phyloP scores from a whole-genome alignment of 1,140 invertebrate genomes.

The Steinernema khuongi region DNA sequence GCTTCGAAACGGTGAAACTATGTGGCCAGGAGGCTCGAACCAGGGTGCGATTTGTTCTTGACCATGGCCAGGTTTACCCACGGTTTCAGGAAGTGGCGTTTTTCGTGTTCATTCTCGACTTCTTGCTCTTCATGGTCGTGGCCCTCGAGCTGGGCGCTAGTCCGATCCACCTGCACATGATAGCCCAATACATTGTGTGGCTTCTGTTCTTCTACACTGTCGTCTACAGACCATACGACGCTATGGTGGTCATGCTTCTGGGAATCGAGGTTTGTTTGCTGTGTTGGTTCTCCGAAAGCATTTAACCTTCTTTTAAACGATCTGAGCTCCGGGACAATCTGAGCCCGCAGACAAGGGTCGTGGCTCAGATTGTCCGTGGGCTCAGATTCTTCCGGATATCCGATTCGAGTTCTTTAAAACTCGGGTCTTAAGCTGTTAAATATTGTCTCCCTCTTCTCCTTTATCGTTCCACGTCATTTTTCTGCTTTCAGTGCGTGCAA shows the following conservation, averaged over 20 bases:
- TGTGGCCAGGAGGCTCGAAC: neutral
- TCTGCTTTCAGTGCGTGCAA: neutral
- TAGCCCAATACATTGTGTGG: neutral
- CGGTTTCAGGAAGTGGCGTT: neutral
- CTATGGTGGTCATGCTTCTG: constrained; percentile 3
- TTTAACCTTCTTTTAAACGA: too few relatives aligned
- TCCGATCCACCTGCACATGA: neutral
- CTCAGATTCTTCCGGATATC: too few relatives aligned
- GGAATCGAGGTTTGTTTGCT: constrained; percentile 4
- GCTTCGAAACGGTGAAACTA: neutral
- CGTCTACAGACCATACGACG: neutral
- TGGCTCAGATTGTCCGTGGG: too few relatives aligned
- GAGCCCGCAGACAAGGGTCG: too few relatives aligned
- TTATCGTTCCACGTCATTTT: too few relatives aligned
- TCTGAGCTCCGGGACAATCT: too few relatives aligned
- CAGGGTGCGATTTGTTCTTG: neutral
- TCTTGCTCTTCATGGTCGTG: neutral
- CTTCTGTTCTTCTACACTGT: constrained; percentile 1
- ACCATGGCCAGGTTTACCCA: neutral
- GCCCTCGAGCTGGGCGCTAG: neutral
- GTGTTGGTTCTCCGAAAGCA: too few relatives aligned
- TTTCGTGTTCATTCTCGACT: neutral
- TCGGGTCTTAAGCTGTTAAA: too few relatives aligned
- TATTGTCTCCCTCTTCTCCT: too few relatives aligned
- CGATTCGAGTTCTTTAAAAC: too few relatives aligned